phyloP scores from a whole-genome alignment of 2,113 vertebrate species.

The Burhinus oedicnemus region DNA sequence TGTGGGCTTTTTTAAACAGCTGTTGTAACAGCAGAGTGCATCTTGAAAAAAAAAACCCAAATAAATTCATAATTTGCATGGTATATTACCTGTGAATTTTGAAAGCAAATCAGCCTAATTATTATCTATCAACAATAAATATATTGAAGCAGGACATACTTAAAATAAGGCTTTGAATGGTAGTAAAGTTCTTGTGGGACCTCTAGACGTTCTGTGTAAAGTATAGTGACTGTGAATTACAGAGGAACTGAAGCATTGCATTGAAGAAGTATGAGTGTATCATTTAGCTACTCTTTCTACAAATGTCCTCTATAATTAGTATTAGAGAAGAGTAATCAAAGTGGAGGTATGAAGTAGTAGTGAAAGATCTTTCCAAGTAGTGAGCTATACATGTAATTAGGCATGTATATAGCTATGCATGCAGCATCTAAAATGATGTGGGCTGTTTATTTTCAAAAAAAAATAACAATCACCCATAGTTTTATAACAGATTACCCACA shows the following conservation, averaged over 20 bases:
- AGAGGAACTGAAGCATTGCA: background rate
- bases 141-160: constrained; percentile 30
- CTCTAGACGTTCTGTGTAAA: constrained; percentile 42
- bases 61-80: background rate
- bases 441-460: background rate
- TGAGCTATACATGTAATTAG: background rate
- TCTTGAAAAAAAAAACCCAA: constrained; percentile 2
- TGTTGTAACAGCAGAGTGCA: constrained; percentile 15
- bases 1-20: background rate
- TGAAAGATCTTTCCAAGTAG: constrained; percentile 9
- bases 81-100: constrained; percentile 3
- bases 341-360: background rate
- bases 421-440: background rate
- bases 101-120: constrained; percentile 57
- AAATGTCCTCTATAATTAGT: constrained; percentile 53
- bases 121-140: constrained; percentile 58
- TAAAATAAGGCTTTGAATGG: constrained; percentile 52
- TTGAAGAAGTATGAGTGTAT: constrained; percentile 49
- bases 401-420: background rate
- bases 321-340: constrained; percentile 25
- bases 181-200: constrained; percentile 49
- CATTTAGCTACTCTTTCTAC: constrained; percentile 53
- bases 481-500: background rate
- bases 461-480: background rate
- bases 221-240: constrained; percentile 39